Percentiles rank a stretch among this genome's conserved stretches.
Conservation (phyloP, 2,888 invertebrate species). For the Spilosoma lubricipeda region DNA sequence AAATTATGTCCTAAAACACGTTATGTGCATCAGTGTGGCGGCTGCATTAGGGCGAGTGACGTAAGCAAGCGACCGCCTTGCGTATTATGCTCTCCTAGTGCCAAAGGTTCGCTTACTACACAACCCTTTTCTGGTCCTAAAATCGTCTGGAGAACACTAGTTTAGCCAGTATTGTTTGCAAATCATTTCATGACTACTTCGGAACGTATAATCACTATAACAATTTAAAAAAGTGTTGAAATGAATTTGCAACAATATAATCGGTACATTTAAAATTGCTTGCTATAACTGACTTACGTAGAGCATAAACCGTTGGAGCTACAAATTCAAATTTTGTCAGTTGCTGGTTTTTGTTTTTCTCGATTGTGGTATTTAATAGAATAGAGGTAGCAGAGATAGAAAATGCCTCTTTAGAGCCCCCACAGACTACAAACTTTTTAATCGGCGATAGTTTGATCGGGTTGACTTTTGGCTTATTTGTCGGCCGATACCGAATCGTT, state of each 20-base stretch:
- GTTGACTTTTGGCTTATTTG: too few species aligned
- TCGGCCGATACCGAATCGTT: too few species aligned
- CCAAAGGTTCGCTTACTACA: conserved; percentile 74
- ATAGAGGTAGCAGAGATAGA: too few species aligned
- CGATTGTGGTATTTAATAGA: too few species aligned
- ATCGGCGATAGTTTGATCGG: too few species aligned
- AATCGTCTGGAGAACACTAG: conserved; percentile 64
- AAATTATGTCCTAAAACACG: conserved; percentile 17
- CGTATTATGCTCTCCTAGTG: conserved; percentile 71
- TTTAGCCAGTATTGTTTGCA: conserved; percentile 60
- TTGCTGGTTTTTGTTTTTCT: too few species aligned
- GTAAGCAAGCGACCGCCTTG: conserved; percentile 61
- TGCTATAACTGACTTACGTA: background rate
- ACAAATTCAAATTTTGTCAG: background rate
- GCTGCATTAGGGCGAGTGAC: conserved; percentile 62
- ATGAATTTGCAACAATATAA: background rate
- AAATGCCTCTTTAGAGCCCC: too few species aligned
- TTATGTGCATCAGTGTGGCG: conserved; percentile 56
- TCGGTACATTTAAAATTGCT: background rate
- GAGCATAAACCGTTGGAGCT: background rate
- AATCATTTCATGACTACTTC: conserved; percentile 44
- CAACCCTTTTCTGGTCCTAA: conserved; percentile 82
- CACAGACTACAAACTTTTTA: too few species aligned
- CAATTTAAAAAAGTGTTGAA: background rate
- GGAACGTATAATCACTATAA: conserved; percentile 1